Base-by-base conservation (phyloP, 92 coral and sea anemone species). In the Bergia sp. region DNA sequence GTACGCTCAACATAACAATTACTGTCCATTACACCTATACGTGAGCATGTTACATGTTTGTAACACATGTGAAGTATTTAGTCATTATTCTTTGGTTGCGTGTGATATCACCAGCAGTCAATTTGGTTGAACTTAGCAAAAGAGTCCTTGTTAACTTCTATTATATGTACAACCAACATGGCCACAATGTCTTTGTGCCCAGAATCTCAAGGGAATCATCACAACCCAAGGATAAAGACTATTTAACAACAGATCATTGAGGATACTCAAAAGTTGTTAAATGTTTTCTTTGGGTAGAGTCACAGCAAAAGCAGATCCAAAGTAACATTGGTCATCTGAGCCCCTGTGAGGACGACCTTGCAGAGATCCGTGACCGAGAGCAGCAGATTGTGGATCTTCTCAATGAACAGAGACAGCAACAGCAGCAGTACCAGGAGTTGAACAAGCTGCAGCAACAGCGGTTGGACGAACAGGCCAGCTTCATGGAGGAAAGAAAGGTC, bases 401-500 rank as follows among this genome's bases (percentile, higher is more conserved):
- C 82, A 89, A 90, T 83, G 96, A 93, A 78, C 98, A 95, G 73
- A 90, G 90, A 21, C 86, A 85, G 23, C 96, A 95, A 43, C 96
- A 95, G 79, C 87, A 69, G 42, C 92, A 92, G 58, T 91, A 90
- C 50, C 94, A 93, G 81, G 90, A 94, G 78, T 81, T 93, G 64
- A 92, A 93, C 83, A 65, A 57, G 71, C 80, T 82, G 36, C 98
- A 95, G 53, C 96, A 92, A 43, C 90, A 92, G 73, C 89, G 92
- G 69, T 91, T 95, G 23, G 95, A 95, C 50, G 94, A 95, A 38
- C 96, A 95, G 87, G 91, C 92, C 40, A 89, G 79, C 75, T 95
- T 95, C 79, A 89, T 92, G 76, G 92, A 93, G 37, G 98, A 95
- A 36, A 93, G 95, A 81, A 91, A 91, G 98, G 98, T 95, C 43